phyloP scores from a whole-genome alignment of 2,797 vertebrate species.

The Lepus townsendii region DNA sequence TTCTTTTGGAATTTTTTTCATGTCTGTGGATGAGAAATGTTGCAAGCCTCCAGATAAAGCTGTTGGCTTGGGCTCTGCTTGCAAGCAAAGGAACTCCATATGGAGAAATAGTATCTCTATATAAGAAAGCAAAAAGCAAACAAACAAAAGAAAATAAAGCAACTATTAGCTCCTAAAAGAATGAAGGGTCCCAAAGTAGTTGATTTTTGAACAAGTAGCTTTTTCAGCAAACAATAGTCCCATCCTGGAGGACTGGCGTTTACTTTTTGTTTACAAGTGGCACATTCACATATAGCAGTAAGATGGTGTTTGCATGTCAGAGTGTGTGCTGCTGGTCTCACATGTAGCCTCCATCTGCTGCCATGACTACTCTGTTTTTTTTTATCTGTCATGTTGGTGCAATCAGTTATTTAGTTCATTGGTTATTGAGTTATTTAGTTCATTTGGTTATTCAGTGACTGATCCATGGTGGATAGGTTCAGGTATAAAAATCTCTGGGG shows the following conservation, averaged over 20 bases:
- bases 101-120: background rate
- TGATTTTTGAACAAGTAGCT: background rate
- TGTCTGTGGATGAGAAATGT: background rate
- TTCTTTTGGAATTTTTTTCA: background rate
- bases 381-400: rapidly evolving
- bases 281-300: background rate
- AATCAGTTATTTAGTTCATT: background rate
- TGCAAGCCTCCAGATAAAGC: background rate
- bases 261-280: background rate
- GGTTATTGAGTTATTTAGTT: background rate
- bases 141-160: background rate
- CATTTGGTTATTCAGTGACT: background rate
- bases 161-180: background rate
- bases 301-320: background rate
- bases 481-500: background rate
- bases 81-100: background rate
- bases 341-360: background rate
- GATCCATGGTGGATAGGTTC: background rate
- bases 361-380: background rate
- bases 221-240: background rate
- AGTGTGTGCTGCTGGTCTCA: background rate
- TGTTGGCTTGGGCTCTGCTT: background rate
- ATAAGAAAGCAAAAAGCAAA: background rate
- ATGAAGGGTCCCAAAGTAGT: background rate
- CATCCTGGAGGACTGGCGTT: background rate